Evolutionary conservation across 2,888 invertebrate genomes (phyloP).

Genomic region (Nemapogon koenigi): DNA sequence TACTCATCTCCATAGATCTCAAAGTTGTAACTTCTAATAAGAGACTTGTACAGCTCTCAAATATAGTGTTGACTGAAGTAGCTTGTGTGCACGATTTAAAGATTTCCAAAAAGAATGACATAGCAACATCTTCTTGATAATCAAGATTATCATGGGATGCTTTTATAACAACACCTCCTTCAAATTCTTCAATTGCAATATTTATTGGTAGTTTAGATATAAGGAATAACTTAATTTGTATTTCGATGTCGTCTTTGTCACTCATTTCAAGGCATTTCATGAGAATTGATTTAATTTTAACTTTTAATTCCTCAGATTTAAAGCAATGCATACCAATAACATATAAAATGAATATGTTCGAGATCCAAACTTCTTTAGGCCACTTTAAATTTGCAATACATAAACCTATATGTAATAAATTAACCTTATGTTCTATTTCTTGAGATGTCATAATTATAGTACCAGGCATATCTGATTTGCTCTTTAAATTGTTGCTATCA

Average conservation of each 20-base stretch:
- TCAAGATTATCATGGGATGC: slow-evolving; percentile 19
- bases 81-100: slow-evolving; percentile 26
- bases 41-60: slow-evolving; percentile 30
- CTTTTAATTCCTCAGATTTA: slow-evolving; percentile 30
- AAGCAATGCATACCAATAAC: slow-evolving; percentile 38
- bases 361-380: slow-evolving; percentile 33
- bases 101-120: slow-evolving; percentile 34
- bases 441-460: slow-evolving; percentile 38
- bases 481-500: slow-evolving; percentile 23
- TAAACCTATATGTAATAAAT: slow-evolving; percentile 38
- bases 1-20: too few relatives aligned
- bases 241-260: slow-evolving; percentile 22
- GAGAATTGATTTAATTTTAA: slow-evolving; percentile 38
- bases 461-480: slow-evolving; percentile 30
- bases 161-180: slow-evolving; percentile 43
- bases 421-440: slow-evolving; percentile 41
- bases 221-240: slow-evolving; percentile 31
- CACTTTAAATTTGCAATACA: slow-evolving; percentile 31
- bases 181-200: slow-evolving; percentile 34
- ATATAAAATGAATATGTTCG: slow-evolving; percentile 49
- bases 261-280: slow-evolving; percentile 34
- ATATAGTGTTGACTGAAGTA: slow-evolving; percentile 27
- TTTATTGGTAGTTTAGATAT: slow-evolving; percentile 20
- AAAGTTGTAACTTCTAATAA: too few relatives aligned
- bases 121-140: slow-evolving; percentile 26